These are phyloP conservation scores for Halictus quadricinctus DNA, from an alignment of 2,888 invertebrate genomes.

Conservation along the genomic window DNA sequence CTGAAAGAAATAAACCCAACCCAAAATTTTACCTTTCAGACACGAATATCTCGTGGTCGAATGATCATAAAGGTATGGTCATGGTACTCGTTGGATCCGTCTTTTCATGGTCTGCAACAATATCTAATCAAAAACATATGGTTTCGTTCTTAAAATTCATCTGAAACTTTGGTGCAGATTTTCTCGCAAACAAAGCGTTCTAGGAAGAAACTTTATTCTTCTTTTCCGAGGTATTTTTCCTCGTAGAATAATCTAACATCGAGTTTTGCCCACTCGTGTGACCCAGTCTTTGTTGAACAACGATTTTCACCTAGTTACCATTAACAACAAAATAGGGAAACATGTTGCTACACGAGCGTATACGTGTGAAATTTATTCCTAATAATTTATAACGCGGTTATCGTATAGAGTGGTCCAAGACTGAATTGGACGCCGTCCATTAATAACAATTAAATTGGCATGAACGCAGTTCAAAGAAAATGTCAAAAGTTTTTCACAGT, in stretches of 20 bases:
- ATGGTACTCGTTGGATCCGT: not conserved
- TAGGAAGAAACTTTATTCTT: too few relatives aligned
- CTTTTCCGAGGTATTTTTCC: too few relatives aligned
- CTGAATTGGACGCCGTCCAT: not conserved
- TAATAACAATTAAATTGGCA: not conserved
- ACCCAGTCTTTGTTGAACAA: too few relatives aligned
- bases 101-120: not conserved
- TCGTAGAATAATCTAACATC: too few relatives aligned
- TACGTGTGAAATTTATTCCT: not conserved
- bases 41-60: not conserved
- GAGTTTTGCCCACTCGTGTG: too few relatives aligned
- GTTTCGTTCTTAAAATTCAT: too few relatives aligned
- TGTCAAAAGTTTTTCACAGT: not conserved
- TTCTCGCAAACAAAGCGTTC: too few relatives aligned
- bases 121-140: not conserved
- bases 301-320: too few relatives aligned
- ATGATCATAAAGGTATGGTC: not conserved
- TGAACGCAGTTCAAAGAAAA: not conserved
- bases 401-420: not conserved
- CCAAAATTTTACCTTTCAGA: not conserved
- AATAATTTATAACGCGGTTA: not conserved
- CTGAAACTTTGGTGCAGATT: too few relatives aligned
- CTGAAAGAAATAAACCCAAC: not conserved
- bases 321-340: too few relatives aligned
- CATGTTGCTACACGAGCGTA: too few relatives aligned